Evolutionary conservation across 1,140 invertebrate species (phyloP).

Genomic region (Pissodes strobi): DNA sequence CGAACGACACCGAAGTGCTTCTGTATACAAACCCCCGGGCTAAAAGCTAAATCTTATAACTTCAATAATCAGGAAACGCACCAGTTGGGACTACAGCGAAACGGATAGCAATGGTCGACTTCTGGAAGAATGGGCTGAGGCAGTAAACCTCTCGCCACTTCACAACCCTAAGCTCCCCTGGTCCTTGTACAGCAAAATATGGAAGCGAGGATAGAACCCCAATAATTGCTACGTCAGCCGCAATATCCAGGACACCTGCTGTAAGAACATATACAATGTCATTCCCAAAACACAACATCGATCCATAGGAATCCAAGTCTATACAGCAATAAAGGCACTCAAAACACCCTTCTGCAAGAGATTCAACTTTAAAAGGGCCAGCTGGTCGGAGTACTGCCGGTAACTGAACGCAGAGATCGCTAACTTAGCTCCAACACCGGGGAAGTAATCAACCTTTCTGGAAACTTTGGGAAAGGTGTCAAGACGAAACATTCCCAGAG

Average conservation of each 20-base stretch:
- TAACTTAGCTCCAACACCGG: not conserved
- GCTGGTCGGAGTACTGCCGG: not conserved
- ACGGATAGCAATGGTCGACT: not conserved
- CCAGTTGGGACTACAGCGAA: slow-evolving; percentile 5
- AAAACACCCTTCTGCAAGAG: too few relatives aligned
- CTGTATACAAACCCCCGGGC: too few relatives aligned
- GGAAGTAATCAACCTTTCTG: not conserved
- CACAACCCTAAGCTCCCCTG: not conserved
- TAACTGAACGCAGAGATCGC: not conserved
- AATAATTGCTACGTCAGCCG: not conserved
- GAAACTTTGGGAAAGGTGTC: not conserved
- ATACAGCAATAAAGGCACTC: not conserved
- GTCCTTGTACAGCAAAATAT: not conserved
- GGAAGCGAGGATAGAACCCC: not conserved
- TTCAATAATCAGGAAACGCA: too few relatives aligned
- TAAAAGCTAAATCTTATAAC: too few relatives aligned
- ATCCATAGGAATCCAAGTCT: not conserved
- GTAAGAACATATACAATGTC: too few relatives aligned
- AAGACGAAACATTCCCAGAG: not conserved
- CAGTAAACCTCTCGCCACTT: not conserved
- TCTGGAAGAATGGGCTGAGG: slow-evolving; percentile 3
- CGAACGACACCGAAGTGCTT: too few relatives aligned
- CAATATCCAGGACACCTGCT: too few relatives aligned
- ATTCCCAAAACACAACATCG: not conserved
- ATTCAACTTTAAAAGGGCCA: not conserved